Conservation (phyloP, 2,113 vertebrate species). For the Marmota monax region DNA sequence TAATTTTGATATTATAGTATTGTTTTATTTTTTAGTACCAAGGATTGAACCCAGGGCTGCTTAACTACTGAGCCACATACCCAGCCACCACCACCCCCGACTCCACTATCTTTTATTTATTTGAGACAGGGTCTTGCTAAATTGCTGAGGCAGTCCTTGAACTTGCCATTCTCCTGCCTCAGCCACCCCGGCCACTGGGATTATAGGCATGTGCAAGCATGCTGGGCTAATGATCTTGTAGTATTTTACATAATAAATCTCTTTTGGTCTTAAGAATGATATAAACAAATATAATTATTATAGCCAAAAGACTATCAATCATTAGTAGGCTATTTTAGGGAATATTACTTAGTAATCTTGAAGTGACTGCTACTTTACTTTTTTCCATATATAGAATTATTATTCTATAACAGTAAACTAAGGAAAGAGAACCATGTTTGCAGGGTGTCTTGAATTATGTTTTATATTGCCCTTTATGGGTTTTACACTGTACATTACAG, state of each 20-base stretch:
- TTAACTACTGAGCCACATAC: too few species aligned
- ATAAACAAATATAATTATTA: background rate
- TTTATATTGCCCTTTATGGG: background rate
- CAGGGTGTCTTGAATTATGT: background rate
- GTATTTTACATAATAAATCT: constrained; percentile 36
- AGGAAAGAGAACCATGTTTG: background rate
- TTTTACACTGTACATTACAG: background rate
- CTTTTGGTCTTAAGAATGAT: background rate
- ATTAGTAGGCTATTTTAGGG: constrained; percentile 24
- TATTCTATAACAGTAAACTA: background rate
- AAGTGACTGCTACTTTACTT: background rate
- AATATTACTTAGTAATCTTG: background rate
- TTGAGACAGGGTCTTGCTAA: too few species aligned
- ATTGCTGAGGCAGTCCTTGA: too few species aligned
- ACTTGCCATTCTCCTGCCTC: too few species aligned
- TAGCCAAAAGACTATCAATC: background rate
- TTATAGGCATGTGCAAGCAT: too few species aligned
- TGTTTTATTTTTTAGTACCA: background rate
- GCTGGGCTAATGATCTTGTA: background rate
- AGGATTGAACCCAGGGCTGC: too few species aligned
- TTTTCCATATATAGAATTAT: background rate
- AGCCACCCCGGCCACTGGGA: too few species aligned
- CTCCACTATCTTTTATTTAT: too few species aligned
- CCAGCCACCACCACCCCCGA: too few species aligned
- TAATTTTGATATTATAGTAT: constrained; percentile 22